A percentile compares a stretch with the other conserved stretches of the same genome.
phyloP scores from a whole-genome alignment of 2,888 invertebrate genomes.

The Cataglyphis albicans region DNA sequence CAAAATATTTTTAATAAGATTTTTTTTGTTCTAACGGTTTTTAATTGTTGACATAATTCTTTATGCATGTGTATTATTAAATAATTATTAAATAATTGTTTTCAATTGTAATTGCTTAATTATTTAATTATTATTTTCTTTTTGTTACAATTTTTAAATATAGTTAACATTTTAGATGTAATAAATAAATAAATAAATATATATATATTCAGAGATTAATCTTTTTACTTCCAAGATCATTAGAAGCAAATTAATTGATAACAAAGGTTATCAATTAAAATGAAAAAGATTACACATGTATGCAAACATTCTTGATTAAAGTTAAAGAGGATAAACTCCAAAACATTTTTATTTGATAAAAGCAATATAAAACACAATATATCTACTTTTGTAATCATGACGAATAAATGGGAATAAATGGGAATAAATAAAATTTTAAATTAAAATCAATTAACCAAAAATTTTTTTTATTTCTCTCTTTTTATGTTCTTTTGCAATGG shows the following conservation, averaged over 20 bases:
- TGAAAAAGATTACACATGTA: constrained; percentile 7
- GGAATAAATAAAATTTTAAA: not conserved
- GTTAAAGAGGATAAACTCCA: constrained; percentile 14
- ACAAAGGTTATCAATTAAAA: constrained; percentile 29
- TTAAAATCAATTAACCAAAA: not conserved
- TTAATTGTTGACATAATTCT: not conserved
- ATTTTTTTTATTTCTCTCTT: not conserved
- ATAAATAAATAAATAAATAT: not conserved
- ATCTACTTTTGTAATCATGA: not conserved
- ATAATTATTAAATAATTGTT: not conserved
- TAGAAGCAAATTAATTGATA: not conserved
- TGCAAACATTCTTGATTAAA: constrained; percentile 4
- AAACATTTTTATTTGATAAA: not conserved
- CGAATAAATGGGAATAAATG: not conserved
- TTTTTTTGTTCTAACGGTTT: not conserved
- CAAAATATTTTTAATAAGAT: not conserved
- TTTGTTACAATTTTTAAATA: not conserved
- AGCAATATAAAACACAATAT: constrained; percentile 7
- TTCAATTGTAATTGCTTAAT: not conserved
- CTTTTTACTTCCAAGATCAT: not conserved
- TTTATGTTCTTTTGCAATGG: not conserved
- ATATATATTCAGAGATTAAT: not conserved
- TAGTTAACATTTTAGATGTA: not conserved
- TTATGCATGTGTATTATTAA: not conserved
- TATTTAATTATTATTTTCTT: not conserved